These are phyloP conservation scores for Parnassius glacialis DNA, from an alignment of 2,888 invertebrate species.

Conservation along the genomic window DNA sequence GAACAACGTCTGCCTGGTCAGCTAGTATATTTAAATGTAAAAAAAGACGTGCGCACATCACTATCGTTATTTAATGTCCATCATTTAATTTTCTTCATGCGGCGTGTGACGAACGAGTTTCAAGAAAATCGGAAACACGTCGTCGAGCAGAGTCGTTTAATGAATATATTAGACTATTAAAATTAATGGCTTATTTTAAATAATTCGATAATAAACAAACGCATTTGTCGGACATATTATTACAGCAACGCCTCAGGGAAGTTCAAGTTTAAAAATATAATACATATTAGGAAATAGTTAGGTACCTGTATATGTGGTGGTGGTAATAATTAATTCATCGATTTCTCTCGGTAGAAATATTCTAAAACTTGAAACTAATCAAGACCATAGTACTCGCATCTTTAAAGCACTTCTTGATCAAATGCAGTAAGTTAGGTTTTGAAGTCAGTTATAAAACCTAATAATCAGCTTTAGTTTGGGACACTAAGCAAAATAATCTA, in stretches of 20 bases:
- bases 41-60: slow-evolving; percentile 19
- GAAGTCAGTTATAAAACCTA: too few species aligned
- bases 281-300: neutral
- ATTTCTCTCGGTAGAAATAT: too few species aligned
- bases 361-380: too few species aligned
- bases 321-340: too few species aligned
- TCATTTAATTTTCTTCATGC: slow-evolving; percentile 35
- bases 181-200: slow-evolving; percentile 19
- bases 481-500: too few species aligned
- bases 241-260: neutral
- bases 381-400: too few species aligned
- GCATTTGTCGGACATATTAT: neutral
- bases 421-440: too few species aligned
- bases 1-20: too few species aligned
- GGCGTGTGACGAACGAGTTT: slow-evolving; percentile 37
- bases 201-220: slow-evolving; percentile 18
- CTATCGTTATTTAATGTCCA: slow-evolving; percentile 36
- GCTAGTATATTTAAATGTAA: too few species aligned
- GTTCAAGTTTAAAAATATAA: neutral
- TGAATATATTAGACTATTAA: slow-evolving; percentile 27
- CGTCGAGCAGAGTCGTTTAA: slow-evolving; percentile 22
- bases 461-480: too few species aligned
- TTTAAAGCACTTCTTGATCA: too few species aligned
- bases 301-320: neutral
- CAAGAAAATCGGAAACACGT: slow-evolving; percentile 36